These are phyloP conservation scores for Diphyllodes magnificus DNA, from an alignment of 2,113 vertebrate species.

Conservation along the genomic window DNA sequence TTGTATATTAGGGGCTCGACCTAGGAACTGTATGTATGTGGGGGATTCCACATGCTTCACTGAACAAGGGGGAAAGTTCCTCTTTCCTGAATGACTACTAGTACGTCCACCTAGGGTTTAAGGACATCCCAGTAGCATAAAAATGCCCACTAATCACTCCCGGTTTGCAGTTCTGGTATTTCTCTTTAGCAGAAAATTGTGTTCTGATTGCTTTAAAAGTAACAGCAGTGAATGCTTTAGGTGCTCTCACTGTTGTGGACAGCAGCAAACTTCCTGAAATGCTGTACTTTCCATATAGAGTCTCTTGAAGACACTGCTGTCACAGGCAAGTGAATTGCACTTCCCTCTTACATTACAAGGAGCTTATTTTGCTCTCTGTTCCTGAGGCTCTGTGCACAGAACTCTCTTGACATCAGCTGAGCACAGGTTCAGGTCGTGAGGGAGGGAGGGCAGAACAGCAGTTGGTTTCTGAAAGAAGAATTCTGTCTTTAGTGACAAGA, in stretches of 20 bases:
- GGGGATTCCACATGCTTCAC: not conserved
- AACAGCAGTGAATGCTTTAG: not conserved
- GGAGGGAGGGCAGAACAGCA: not conserved
- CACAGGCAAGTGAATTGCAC: slow-evolving; percentile 20
- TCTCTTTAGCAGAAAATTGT: not conserved
- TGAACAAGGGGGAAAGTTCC: not conserved
- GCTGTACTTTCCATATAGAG: not conserved
- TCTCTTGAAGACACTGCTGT: not conserved
- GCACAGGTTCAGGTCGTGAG: not conserved
- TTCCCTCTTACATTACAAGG: slow-evolving; percentile 19
- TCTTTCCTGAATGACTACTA: not conserved
- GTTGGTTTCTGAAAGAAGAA: not conserved
- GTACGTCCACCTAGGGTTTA: not conserved
- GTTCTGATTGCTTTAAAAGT: not conserved
- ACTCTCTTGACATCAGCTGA: not conserved
- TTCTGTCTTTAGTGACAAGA: not conserved
- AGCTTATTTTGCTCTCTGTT: not conserved
- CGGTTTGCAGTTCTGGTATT: not conserved
- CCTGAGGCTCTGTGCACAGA: not conserved
- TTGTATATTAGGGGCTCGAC: not conserved
- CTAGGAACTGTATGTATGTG: not conserved
- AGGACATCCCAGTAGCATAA: not conserved
- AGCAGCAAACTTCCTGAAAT: slow-evolving; percentile 2
- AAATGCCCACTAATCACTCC: not conserved
- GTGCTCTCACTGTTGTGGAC: not conserved